Conservation (phyloP, 2,888 invertebrate genomes). For the Crepidodera aurea region DNA sequence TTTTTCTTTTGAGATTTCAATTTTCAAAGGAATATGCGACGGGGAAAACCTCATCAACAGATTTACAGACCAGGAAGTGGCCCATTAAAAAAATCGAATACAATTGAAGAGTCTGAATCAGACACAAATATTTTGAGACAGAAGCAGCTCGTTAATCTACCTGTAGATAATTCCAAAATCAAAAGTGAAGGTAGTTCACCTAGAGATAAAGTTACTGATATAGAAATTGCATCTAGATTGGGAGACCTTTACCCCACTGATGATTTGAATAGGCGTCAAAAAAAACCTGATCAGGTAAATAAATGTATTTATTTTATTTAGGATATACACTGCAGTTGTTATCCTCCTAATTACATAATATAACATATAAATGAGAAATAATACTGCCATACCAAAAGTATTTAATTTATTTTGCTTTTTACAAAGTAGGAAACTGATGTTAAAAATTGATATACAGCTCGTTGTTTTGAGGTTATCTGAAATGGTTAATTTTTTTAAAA, state of each 20-base stretch:
- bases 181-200: conserved; percentile 51
- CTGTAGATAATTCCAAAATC: conserved; percentile 43
- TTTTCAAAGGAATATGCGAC: conserved; percentile 60
- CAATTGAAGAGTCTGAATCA: conserved; percentile 67
- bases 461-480: too few relatives aligned
- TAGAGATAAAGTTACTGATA: conserved; percentile 50
- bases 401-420: too few relatives aligned
- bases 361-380: too few relatives aligned
- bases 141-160: conserved; percentile 41
- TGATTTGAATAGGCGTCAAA: conserved; percentile 38
- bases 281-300: conserved; percentile 65
- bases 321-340: neutral
- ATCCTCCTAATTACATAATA: too few relatives aligned
- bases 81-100: conserved; percentile 73
- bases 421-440: too few relatives aligned
- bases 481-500: too few relatives aligned
- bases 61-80: conserved; percentile 82
- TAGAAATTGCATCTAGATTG: conserved; percentile 47
- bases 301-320: neutral
- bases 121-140: conserved; percentile 52
- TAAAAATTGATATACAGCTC: too few relatives aligned
- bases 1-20: conserved; percentile 40
- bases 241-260: conserved; percentile 42
- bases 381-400: too few relatives aligned
- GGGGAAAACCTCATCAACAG: conserved; percentile 73